A percentile compares a stretch with the other conserved stretches of the same genome.
phyloP scores from a whole-genome alignment of 92 coral and sea anemone species.

The Meandrina meandrites region DNA sequence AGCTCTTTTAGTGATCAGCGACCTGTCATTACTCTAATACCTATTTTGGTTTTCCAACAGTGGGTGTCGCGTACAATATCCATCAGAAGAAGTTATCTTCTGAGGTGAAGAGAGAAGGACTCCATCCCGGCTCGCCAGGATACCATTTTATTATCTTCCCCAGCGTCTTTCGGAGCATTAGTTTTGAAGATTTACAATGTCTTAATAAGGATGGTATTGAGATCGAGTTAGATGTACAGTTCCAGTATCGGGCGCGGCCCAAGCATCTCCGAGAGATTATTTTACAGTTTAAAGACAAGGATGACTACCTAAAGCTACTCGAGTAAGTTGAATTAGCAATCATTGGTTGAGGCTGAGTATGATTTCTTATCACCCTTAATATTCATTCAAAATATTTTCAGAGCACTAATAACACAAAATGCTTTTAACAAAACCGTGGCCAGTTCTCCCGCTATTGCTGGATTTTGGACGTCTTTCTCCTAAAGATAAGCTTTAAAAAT shows the following conservation, averaged over 20 bases:
- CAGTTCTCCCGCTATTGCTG: too few relatives aligned
- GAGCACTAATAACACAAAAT: too few relatives aligned
- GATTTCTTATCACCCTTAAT: too few relatives aligned
- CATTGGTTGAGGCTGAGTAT: too few relatives aligned
- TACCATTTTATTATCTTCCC: constrained; percentile 80
- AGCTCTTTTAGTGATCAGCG: too few relatives aligned
- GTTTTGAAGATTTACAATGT: constrained; percentile 56
- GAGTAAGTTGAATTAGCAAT: constrained; percentile 45
- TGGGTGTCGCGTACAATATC: constrained; percentile 74
- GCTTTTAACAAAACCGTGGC: too few relatives aligned
- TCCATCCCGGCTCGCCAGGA: constrained; percentile 84
- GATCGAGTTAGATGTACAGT: constrained; percentile 61
- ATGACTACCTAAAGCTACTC: constrained; percentile 63
- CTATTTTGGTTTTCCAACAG: constrained; percentile 22
- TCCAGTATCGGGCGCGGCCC: constrained; percentile 83
- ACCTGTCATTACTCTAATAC: background rate
- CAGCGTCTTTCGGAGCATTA: constrained; percentile 69
- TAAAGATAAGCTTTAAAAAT: too few relatives aligned
- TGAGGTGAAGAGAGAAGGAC: constrained; percentile 76
- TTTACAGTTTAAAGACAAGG: constrained; percentile 69
- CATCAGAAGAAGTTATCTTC: constrained; percentile 62
- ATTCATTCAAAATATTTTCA: too few relatives aligned
- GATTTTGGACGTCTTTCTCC: too few relatives aligned
- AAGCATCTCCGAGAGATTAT: constrained; percentile 67
- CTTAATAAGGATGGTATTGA: constrained; percentile 84